phyloP scores from a whole-genome alignment of 2,797 vertebrate species.

The Melanotaenia parkinsoni region DNA sequence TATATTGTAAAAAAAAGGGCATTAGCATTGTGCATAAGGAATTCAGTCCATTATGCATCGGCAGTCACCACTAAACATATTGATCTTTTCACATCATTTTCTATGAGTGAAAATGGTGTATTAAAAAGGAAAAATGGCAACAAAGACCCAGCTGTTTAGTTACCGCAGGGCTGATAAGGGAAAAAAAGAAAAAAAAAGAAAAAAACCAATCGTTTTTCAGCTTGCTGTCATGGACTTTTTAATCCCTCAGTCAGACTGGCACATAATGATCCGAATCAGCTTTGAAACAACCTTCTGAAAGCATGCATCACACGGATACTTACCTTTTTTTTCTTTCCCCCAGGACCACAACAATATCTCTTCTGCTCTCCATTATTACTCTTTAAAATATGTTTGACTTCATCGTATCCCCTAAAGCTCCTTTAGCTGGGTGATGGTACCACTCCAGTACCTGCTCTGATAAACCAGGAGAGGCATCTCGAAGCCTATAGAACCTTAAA shows the following conservation, averaged over 20 bases:
- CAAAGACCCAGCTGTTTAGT: constrained; percentile 13
- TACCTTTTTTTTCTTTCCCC: constrained; percentile 2
- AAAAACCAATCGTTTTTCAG: constrained; percentile 18
- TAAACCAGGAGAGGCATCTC: constrained; percentile 44
- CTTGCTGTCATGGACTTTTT: constrained; percentile 30
- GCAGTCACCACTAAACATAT: constrained; percentile 3
- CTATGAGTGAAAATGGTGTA: constrained; percentile 6
- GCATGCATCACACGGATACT: constrained; percentile 4
- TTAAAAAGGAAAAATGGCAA: constrained; percentile 13
- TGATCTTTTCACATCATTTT: constrained; percentile 34
- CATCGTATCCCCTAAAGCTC: constrained; percentile 30
- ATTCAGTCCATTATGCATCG: not conserved
- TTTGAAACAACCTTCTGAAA: constrained; percentile 23
- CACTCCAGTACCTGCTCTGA: constrained; percentile 34
- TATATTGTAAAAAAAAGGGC: constrained; percentile 47
- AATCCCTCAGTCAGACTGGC: constrained; percentile 19
- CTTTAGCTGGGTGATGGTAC: constrained; percentile 28
- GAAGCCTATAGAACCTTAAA: constrained; percentile 41
- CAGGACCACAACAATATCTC: constrained; percentile 20
- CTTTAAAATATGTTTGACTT: constrained; percentile 38
- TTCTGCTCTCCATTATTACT: constrained; percentile 17
- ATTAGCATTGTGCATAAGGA: constrained; percentile 35
- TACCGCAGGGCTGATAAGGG: constrained; percentile 7
- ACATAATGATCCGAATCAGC: constrained; percentile 30
- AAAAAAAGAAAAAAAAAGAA: not conserved